Conservation (phyloP, 1,140 invertebrate genomes). For the Megathymus violae region DNA sequence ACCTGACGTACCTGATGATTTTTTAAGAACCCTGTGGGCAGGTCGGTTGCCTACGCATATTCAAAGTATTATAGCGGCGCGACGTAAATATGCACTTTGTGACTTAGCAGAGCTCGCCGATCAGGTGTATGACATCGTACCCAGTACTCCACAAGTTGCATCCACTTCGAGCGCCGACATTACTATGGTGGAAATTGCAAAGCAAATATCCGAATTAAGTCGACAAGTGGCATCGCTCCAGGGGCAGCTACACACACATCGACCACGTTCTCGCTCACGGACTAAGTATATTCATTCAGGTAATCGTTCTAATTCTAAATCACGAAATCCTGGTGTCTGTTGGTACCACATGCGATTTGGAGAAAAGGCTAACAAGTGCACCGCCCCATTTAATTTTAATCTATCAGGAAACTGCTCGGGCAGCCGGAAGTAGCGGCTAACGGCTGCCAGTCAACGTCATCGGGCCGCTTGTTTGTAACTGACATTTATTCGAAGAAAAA, state of each 20-base stretch:
- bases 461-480: conserved; percentile 4
- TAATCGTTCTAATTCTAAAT: neutral
- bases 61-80: conserved; percentile 19
- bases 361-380: neutral
- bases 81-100: neutral
- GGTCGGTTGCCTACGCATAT: conserved; percentile 4
- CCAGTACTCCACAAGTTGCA: neutral
- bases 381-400: neutral
- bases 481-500: neutral
- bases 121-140: conserved; percentile 12
- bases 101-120: conserved; percentile 25
- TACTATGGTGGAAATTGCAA: neutral
- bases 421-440: conserved; percentile 30
- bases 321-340: neutral
- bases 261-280: neutral
- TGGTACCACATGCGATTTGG: neutral
- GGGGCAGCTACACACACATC: neutral
- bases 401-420: conserved; percentile 1
- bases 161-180: neutral
- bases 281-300: neutral
- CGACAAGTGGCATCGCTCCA: neutral
- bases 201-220: neutral
- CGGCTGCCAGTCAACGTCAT: neutral
- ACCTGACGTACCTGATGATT: conserved; percentile 12
- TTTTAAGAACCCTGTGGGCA: conserved; percentile 18